Conservation (phyloP, 2,888 invertebrate species). For the Lithosia quadra region DNA sequence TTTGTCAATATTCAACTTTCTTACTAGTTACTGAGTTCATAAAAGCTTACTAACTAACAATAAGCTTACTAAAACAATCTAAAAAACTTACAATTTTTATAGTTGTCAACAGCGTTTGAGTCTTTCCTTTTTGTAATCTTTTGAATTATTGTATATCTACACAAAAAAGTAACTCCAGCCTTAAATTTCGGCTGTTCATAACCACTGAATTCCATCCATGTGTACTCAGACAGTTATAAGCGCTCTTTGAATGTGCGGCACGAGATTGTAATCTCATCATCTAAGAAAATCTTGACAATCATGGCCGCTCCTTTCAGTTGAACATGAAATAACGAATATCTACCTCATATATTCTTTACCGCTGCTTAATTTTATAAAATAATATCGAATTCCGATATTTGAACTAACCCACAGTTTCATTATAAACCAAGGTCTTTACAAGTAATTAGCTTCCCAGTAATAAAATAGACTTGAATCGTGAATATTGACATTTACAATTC, state of each 20-base stretch:
- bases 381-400: neutral
- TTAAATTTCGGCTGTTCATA: neutral
- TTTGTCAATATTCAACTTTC: neutral
- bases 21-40: neutral
- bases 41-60: neutral
- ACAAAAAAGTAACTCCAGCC: neutral
- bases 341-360: constrained; percentile 2
- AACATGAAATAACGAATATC: constrained; percentile 5
- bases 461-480: constrained; percentile 12
- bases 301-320: constrained; percentile 6
- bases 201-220: neutral
- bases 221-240: constrained; percentile 1
- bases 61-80: neutral
- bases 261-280: constrained; percentile 16
- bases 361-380: neutral
- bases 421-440: constrained; percentile 12
- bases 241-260: constrained; percentile 8
- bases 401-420: constrained; percentile 9
- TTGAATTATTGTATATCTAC: neutral
- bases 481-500: constrained; percentile 12
- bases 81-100: neutral
- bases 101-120: neutral
- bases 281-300: constrained; percentile 12
- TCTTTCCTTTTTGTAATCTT: neutral
- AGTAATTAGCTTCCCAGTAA: constrained; percentile 13